Evolutionary conservation across 2,113 vertebrate genomes (phyloP).

Genomic region (Pleuronectes platessa): DNA sequence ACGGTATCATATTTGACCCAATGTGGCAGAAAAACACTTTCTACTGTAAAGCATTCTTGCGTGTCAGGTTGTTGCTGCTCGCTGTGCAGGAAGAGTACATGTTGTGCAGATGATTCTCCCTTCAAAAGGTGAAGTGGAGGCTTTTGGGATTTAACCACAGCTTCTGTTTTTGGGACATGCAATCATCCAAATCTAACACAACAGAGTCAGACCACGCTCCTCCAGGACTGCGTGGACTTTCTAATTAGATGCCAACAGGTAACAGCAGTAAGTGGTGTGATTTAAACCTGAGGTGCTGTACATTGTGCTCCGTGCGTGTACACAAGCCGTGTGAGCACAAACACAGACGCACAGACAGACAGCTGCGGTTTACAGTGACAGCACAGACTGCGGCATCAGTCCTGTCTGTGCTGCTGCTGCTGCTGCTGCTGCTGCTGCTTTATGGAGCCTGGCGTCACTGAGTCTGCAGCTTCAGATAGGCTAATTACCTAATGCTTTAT

Average conservation of each 20-base stretch:
- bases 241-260: too few species aligned
- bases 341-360: neutral
- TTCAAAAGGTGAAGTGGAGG: neutral
- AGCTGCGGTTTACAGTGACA: neutral
- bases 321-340: neutral
- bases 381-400: constrained; percentile 71
- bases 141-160: neutral
- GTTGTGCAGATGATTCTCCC: neutral
- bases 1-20: neutral
- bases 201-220: neutral
- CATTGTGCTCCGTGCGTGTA: neutral
- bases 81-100: neutral
- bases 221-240: neutral
- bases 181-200: too few species aligned
- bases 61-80: neutral
- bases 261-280: neutral
- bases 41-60: neutral
- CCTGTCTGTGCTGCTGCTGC: constrained; percentile 43
- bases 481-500: constrained; percentile 84
- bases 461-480: constrained; percentile 83
- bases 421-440: constrained; percentile 48
- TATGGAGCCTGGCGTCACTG: constrained; percentile 81
- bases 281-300: too few species aligned
- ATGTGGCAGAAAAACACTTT: neutral
- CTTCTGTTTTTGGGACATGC: neutral